Base-by-base conservation (phyloP, 2,888 invertebrate species). In the Ormyrus pomaceus region DNA sequence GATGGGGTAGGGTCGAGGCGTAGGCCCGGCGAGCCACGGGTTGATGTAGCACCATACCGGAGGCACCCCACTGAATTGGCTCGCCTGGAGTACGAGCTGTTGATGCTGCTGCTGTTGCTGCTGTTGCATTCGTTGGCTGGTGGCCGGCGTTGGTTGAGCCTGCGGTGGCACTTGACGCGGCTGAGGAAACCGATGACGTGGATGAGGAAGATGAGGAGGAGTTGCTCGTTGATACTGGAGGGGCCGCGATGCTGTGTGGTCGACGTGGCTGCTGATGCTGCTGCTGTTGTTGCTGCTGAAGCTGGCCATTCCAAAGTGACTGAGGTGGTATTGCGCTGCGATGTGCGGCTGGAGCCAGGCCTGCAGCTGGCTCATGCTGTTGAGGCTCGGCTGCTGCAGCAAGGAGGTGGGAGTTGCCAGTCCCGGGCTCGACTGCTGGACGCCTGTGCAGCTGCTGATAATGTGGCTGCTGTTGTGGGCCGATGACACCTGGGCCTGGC, bases 221-320 rank as follows among this genome's bases (percentile, higher is more conserved):
- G 77, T 82, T 70, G 50, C 76, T 82, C 48, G 81, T 48, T 82
- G 83, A 84, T 86, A 88, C 85, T 83, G 91, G 91, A 82, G 90
- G 90, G 51, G 92, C 91, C 82, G 94, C 94, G 85, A 94, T 93
- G 86, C 94, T 94, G 89, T 93, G 94, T 58, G 94, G 94, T 74
- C 94, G 87, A 83, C 92, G 89, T 82, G 90, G 78, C 76, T 91
- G 87, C 71, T 88, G 87, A 46, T 85, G 85, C 71, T 88, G 87
- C 48, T 85, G 85, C 50, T 78, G 77, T 69, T 64, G 64, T n/a
- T 82, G 94, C 94, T 84, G 94, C 93, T 83, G 91, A 91, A 82
- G 90, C 90, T 62, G 91, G 83, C 89, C 89, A 87, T 90, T 90
- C 90, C 90, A 90, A 84, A 89, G 76, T 82, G 88, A 87, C 72